Conservation (phyloP, 2,113 vertebrate genomes). For the Lipotes vexillifer region DNA sequence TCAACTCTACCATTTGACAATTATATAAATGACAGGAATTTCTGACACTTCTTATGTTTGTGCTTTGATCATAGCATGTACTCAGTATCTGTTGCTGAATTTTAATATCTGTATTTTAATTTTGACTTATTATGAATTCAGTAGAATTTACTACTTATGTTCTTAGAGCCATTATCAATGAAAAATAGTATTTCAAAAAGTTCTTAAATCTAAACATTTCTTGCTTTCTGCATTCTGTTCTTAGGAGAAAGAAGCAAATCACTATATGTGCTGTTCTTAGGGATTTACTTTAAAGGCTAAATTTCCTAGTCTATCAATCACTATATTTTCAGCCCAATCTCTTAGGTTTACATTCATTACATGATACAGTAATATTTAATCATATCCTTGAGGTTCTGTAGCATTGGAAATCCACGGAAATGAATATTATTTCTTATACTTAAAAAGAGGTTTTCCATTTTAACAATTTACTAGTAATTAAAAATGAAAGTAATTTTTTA, state of each 20-base stretch:
- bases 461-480: conserved; percentile 5
- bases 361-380: background rate
- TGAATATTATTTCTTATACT: background rate
- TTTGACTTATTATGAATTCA: background rate
- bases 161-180: background rate
- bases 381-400: background rate
- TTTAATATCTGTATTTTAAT: background rate
- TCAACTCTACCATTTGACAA: background rate
- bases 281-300: background rate
- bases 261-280: background rate
- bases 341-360: background rate
- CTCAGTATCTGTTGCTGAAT: background rate
- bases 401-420: background rate
- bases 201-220: background rate
- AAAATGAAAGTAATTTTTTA: background rate
- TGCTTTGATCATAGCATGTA: background rate
- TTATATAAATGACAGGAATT: background rate
- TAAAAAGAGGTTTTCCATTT: background rate
- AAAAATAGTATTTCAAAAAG: background rate
- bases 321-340: background rate
- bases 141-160: background rate
- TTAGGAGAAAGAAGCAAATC: background rate
- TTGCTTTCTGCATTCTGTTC: background rate
- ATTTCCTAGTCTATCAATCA: background rate
- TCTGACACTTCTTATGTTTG: background rate